Evolutionary conservation across 2,888 invertebrate genomes (phyloP).

Genomic region (Tiliacea aurago): DNA sequence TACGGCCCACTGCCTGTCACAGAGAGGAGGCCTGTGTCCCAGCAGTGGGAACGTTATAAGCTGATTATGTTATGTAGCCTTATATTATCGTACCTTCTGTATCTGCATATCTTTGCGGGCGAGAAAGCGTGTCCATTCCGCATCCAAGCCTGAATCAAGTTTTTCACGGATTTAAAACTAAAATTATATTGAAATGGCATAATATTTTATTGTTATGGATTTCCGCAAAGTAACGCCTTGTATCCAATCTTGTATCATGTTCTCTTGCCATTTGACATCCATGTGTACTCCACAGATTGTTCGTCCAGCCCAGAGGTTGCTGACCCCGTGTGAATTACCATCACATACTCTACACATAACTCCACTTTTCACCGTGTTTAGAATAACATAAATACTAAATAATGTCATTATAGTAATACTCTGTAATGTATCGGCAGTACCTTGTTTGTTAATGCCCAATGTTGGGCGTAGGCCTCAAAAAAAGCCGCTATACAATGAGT

Average conservation of each 20-base stretch:
- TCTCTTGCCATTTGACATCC: too few relatives aligned
- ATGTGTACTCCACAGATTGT: slow-evolving; percentile 32
- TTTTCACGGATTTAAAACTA: too few relatives aligned
- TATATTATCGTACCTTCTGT: too few relatives aligned
- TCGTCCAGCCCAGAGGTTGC: slow-evolving; percentile 36
- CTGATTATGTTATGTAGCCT: too few relatives aligned
- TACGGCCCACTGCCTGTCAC: background rate
- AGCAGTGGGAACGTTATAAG: background rate
- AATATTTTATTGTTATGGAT: too few relatives aligned
- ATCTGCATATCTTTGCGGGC: too few relatives aligned
- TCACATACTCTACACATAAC: slow-evolving; percentile 48
- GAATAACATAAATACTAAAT: slow-evolving; percentile 56
- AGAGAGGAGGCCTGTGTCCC: background rate
- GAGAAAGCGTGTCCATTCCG: too few relatives aligned
- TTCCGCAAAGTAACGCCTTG: too few relatives aligned
- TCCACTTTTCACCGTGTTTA: slow-evolving; percentile 52
- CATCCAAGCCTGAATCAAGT: too few relatives aligned
- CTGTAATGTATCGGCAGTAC: slow-evolving; percentile 18
- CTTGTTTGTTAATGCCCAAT: slow-evolving; percentile 7
- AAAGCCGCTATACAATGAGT: slow-evolving; percentile 4
- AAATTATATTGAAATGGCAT: too few relatives aligned
- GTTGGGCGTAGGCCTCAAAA: background rate
- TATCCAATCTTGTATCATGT: too few relatives aligned
- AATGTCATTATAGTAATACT: slow-evolving; percentile 36
- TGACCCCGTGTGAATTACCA: slow-evolving; percentile 55